These are phyloP conservation scores for Drosophila eugracilis DNA, from an alignment of 1,140 invertebrate genomes.

Conservation along the genomic window DNA sequence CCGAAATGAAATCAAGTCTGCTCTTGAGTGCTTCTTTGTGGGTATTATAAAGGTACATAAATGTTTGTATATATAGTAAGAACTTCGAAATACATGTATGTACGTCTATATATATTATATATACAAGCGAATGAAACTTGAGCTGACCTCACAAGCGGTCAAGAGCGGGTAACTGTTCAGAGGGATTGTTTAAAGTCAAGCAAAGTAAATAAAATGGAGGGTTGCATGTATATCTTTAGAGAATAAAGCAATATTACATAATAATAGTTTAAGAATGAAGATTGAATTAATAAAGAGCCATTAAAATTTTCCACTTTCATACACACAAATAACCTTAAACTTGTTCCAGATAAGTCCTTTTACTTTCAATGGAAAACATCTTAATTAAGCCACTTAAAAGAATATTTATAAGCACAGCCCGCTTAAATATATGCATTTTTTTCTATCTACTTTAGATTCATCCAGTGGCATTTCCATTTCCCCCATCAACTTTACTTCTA, in stretches of 20 bases:
- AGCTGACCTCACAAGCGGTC: conserved; percentile 3
- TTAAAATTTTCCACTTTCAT: neutral
- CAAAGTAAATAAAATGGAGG: neutral
- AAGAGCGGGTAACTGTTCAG: neutral
- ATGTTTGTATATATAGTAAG: neutral
- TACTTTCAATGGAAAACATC: too few species aligned
- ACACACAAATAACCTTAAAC: neutral
- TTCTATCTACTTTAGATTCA: neutral
- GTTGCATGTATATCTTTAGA: neutral
- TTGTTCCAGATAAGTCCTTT: neutral
- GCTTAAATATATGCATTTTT: neutral
- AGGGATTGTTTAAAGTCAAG: neutral
- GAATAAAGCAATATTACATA: neutral
- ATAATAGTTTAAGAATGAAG: too few species aligned
- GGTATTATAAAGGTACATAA: conserved; percentile 9
- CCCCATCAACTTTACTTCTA: conserved; percentile 47
- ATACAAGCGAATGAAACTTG: conserved; percentile 8
- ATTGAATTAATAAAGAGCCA: too few species aligned
- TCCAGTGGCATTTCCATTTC: neutral
- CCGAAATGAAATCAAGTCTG: conserved; percentile 19
- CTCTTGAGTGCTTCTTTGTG: neutral
- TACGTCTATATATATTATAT: neutral
- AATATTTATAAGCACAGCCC: neutral
- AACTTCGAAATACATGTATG: neutral
- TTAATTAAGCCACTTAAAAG: conserved; percentile 1